Evolutionary conservation across 1,140 invertebrate genomes (phyloP), one percentile per base, ranked within the genome.

Genomic region (Bombus affinis): DNA sequence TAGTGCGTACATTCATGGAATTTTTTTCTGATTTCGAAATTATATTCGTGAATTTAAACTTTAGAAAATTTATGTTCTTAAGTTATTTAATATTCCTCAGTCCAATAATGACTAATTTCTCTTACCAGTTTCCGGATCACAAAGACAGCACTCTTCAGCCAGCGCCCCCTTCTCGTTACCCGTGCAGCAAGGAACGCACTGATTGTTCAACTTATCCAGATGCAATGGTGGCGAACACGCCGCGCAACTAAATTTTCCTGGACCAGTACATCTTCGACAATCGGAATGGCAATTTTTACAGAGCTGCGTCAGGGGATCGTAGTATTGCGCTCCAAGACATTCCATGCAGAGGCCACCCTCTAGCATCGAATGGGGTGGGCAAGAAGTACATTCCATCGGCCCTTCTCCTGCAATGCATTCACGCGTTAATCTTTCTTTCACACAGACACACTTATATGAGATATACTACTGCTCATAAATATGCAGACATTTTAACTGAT

Each of bases 311-410:
- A 95, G 94, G 0, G 96, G 93, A 87, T 97, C 97, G 89, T 97
- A 97, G 92, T 97, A 97, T 93, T 97, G 97, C 0, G 96, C 96
- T 25, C 96, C 96, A 4, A 97, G 95, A 88, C 97, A 97, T 87
- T 97, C 97, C 96, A 97, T 97, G 89, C 97, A 97, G 0, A 97
- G 93, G 0, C 97, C 97, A 47, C 96, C 96, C 83, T 97, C 97
- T 3, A 97, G 93, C 97, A 97, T 97, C 86, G 96, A 97, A 79
- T 96, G 96, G 0, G 96, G 93, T 2, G 97, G 97, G 87, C 97
- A 97, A 0, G 97, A 97, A 12, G 96, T 97, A 92, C 97, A 98
- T 81, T 97, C 96, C 42, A 97, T 92, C 5, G 97, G 97, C 2
- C 97, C 97, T 86, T 97, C 97, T 68, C 96, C 96, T 96, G 83